phyloP scores from a whole-genome alignment of 2,113 vertebrate species.

The Taurulus bubalis region DNA sequence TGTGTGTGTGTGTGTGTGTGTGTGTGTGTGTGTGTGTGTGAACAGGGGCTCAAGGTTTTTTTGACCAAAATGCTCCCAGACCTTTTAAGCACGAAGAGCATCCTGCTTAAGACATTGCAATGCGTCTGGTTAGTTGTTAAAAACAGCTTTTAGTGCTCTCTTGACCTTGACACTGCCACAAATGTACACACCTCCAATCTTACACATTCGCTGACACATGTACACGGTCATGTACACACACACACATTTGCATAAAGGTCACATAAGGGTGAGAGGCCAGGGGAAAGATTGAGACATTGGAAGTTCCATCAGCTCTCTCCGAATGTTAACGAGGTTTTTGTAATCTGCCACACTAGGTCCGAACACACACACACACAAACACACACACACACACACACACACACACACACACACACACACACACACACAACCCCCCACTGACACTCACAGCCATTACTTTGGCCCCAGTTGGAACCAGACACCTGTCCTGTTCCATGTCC shows the following conservation, averaged over 20 bases:
- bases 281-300: constrained; percentile 66
- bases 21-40: background rate
- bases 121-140: constrained; percentile 20
- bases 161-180: constrained; percentile 13
- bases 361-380: background rate
- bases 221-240: constrained; percentile 6
- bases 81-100: constrained; percentile 28
- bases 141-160: constrained; percentile 17
- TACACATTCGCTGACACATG: background rate
- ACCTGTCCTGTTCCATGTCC: constrained; percentile 60
- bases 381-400: background rate
- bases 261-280: constrained; percentile 57
- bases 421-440: background rate
- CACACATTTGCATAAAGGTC: constrained; percentile 48
- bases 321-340: constrained; percentile 55
- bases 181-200: background rate
- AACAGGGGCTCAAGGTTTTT: constrained; percentile 45
- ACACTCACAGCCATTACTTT: constrained; percentile 49
- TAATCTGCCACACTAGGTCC: constrained; percentile 34
- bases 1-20: constrained; percentile 56
- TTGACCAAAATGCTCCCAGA: constrained; percentile 72
- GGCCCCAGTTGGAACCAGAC: constrained; percentile 62
- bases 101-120: constrained; percentile 29
- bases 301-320: constrained; percentile 51
- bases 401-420: too few relatives aligned